Base-by-base conservation (phyloP, 2,797 vertebrate genomes). In the Myotis findleyi region DNA sequence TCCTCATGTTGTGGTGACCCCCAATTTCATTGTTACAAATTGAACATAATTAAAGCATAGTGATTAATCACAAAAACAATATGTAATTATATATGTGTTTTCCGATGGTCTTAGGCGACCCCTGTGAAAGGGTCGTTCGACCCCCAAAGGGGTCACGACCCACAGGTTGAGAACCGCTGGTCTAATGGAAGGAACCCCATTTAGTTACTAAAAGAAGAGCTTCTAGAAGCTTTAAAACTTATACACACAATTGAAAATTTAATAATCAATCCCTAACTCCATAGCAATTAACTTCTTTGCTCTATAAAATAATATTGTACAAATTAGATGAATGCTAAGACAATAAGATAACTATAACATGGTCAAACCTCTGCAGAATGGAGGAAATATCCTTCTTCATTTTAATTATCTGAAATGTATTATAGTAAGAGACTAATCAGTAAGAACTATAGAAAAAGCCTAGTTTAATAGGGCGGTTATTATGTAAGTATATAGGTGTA, bases 351-450 rank as follows among this genome's bases (percentile, higher is more conserved):
- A 44, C 76, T 80, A 84, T 30, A 68, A 94, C 81, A 9, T n/a
- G 13, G 44, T 10, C 25, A 76, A 77, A 73, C 27, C 36, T 64
- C 57, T 76, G 66, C 47, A 80, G 71, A 86, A 87, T 27, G 5
- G 27, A 91, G 21, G 8, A 81, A 66, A 72, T 49, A 51, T 1
- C 73, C 27, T 33, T 89, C 36, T 41, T 36, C 30, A 55, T 84
- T 89, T 86, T 55, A 73, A 66, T 77, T 49, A 44, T 18, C 86
- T 49, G 33, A 93, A 93, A 85, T 53, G 51, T 71, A 62, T 25
- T 21, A 81, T 12, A 13, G 17, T 41, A 88, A 81, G 49, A 93
- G 89, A 83, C 23, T 75, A 18, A 51, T 59, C 23, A 86, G 62
- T 76, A 81, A 87, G 81, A 57, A 82, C 8, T 71, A 21, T 14